A percentile compares a stretch with the other conserved stretches of the same genome.
phyloP scores from a whole-genome alignment of 2,113 vertebrate species.

The Machaerirhynchus nigripectus region DNA sequence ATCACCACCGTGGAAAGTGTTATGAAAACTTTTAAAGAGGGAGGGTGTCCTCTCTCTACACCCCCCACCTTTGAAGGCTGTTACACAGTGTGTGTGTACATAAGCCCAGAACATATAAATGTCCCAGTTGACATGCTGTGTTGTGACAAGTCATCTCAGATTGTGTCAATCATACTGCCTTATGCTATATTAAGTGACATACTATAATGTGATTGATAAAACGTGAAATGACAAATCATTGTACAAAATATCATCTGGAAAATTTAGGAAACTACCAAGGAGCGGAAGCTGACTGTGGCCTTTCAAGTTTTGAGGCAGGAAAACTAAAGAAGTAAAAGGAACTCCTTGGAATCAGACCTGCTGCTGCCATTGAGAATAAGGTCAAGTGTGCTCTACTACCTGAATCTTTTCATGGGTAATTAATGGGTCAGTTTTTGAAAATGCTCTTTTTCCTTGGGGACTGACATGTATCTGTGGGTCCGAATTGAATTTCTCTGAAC shows the following conservation, averaged over 20 bases:
- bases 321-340: background rate
- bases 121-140: constrained; percentile 59
- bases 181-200: constrained; percentile 72
- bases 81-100: background rate
- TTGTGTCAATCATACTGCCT: constrained; percentile 71
- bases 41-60: background rate
- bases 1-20: background rate
- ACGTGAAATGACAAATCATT: constrained; percentile 66
- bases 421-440: constrained; percentile 5
- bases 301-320: background rate
- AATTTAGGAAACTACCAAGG: constrained; percentile 51
- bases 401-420: constrained; percentile 21
- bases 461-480: constrained; percentile 27
- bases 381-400: background rate
- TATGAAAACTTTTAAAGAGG: constrained; percentile 49
- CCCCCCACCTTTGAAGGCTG: background rate
- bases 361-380: background rate
- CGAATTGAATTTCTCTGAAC: constrained; percentile 31
- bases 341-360: background rate
- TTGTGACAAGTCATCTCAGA: constrained; percentile 74
- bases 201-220: constrained; percentile 73
- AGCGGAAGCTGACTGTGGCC: background rate
- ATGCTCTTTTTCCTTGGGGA: background rate
- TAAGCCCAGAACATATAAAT: constrained; percentile 32
- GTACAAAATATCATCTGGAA: constrained; percentile 74